These are phyloP conservation scores for Protobothrops flavoviridis DNA, from an alignment of 2,113 vertebrate species.

Conservation along the genomic window DNA sequence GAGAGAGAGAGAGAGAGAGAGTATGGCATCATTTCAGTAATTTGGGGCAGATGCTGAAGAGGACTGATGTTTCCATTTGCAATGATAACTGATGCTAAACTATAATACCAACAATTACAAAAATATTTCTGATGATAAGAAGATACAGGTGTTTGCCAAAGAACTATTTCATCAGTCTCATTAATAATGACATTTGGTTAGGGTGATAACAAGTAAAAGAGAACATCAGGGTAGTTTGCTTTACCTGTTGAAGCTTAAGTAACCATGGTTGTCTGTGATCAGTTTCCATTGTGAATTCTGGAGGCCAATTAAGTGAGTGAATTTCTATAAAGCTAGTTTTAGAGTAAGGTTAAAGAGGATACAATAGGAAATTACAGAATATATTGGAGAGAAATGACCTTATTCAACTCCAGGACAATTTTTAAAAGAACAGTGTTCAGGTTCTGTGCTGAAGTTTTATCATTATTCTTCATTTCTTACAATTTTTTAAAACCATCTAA, in stretches of 20 bases:
- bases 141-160: not conserved
- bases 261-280: constrained; percentile 40
- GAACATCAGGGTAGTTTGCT: constrained; percentile 2
- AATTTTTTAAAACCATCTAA: not conserved
- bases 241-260: constrained; percentile 42
- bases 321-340: constrained; percentile 54
- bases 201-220: constrained; percentile 31
- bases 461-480: not conserved
- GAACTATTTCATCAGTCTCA: constrained; percentile 38
- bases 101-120: not conserved
- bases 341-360: constrained; percentile 49
- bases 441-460: constrained; percentile 16
- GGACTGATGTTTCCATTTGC: not conserved
- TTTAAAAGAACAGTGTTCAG: constrained; percentile 27
- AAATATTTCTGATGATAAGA: constrained; percentile 6
- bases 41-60: not conserved
- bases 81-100: not conserved
- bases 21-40: not conserved
- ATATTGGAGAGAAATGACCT: constrained; percentile 53
- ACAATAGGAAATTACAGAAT: constrained; percentile 47
- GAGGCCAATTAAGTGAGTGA: constrained; percentile 21
- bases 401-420: constrained; percentile 16
- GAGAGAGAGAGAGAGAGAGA: not conserved
- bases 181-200: constrained; percentile 47
- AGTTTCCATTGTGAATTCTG: constrained; percentile 49